Conservation (phyloP, 2,797 vertebrate species). For the Xiphophorus birchmanni region DNA sequence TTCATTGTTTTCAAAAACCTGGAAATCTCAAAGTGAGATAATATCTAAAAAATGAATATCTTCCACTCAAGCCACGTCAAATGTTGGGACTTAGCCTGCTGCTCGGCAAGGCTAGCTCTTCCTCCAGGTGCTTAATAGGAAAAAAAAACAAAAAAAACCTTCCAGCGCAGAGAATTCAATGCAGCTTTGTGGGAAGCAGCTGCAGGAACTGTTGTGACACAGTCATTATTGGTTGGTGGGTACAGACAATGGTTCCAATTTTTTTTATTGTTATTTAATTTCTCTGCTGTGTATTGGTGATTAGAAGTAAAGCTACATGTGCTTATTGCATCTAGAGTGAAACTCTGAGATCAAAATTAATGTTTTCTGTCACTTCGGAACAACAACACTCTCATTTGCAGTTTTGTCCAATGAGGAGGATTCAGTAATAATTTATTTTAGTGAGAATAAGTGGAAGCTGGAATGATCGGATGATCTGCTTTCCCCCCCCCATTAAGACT, state of each 20-base stretch:
- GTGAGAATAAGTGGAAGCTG: background rate
- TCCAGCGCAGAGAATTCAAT: conserved; percentile 8
- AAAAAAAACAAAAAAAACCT: background rate
- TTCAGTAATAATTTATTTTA: background rate
- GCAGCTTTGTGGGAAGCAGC: conserved; percentile 41
- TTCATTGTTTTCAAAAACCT: background rate
- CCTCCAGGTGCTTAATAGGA: conserved; percentile 23
- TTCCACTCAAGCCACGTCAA: conserved; percentile 8
- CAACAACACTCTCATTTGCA: background rate
- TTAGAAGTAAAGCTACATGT: background rate
- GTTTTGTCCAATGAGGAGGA: background rate
- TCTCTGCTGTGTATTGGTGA: background rate
- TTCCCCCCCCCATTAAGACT: background rate
- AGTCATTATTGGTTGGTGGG: background rate
- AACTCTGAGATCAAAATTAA: background rate
- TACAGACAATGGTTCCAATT: conserved; percentile 4
- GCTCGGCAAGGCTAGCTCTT: conserved; percentile 10
- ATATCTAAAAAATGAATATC: background rate
- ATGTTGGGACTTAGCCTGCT: background rate
- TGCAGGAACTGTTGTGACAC: conserved; percentile 24
- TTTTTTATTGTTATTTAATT: background rate
- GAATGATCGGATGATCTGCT: background rate
- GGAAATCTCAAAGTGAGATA: background rate
- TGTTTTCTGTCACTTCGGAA: background rate
- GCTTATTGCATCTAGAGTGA: background rate